These are phyloP conservation scores for Phalacrocorax brasilianus DNA, from an alignment of 2,113 vertebrate species.

Conservation along the genomic window DNA sequence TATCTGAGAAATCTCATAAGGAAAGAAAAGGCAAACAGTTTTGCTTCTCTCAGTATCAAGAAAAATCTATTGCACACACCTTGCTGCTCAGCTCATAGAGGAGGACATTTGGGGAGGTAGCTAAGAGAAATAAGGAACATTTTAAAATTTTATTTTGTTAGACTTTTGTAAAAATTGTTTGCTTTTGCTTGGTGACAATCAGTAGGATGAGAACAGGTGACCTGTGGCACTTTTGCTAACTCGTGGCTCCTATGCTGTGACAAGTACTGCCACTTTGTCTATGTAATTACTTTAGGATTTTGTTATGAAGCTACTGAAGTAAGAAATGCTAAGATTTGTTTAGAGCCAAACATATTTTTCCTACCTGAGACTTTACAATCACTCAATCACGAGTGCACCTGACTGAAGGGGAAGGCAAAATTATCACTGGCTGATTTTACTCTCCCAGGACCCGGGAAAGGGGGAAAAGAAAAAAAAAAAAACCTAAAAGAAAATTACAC, in stretches of 20 bases:
- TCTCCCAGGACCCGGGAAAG: constrained; percentile 34
- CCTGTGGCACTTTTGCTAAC: neutral
- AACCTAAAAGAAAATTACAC: constrained; percentile 26
- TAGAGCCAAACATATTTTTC: neutral
- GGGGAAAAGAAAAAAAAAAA: neutral
- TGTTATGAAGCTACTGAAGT: neutral
- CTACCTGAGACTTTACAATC: neutral
- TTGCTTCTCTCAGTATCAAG: neutral
- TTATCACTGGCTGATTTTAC: constrained; percentile 59
- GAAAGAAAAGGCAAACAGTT: neutral
- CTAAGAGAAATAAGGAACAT: neutral
- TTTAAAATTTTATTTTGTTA: neutral
- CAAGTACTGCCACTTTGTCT: neutral
- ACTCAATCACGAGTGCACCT: constrained; percentile 35
- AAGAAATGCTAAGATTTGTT: constrained; percentile 1
- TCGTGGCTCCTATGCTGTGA: neutral
- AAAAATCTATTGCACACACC: neutral
- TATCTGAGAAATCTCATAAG: neutral
- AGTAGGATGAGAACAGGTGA: neutral
- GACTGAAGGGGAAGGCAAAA: constrained; percentile 53
- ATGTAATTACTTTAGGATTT: neutral
- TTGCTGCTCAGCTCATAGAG: accelerated
- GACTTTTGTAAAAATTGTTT: neutral
- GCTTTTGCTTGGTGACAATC: neutral
- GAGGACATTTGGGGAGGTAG: neutral